A percentile compares a stretch with the other conserved stretches of the same genome.
phyloP scores from a whole-genome alignment of 1,140 invertebrate species.

The Holotrichia oblita region DNA sequence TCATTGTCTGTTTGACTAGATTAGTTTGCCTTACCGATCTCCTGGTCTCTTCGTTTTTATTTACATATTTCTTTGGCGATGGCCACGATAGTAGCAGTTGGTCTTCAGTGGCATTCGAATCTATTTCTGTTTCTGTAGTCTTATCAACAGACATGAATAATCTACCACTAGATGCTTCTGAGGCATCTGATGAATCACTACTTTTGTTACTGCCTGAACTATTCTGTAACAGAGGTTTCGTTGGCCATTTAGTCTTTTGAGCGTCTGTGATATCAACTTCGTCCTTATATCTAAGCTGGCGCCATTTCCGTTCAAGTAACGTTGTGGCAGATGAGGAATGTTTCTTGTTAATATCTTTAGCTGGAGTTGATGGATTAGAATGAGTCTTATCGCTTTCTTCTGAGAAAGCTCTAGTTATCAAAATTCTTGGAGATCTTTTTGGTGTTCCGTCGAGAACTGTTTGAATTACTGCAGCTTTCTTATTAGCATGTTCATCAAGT shows the following conservation, averaged over 20 bases:
- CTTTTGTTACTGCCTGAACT: conserved; percentile 50
- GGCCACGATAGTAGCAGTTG: conserved; percentile 65
- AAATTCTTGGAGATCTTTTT: conserved; percentile 71
- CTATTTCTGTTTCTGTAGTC: conserved; percentile 50
- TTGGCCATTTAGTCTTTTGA: conserved; percentile 39
- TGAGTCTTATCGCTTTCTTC: conserved; percentile 71
- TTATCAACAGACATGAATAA: conserved; percentile 56
- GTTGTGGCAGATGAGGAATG: conserved; percentile 67
- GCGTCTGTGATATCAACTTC: conserved; percentile 54
- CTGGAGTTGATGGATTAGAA: conserved; percentile 58
- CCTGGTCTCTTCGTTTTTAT: conserved; percentile 44
- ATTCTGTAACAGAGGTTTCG: conserved; percentile 51
- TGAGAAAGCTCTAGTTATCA: conserved; percentile 76
- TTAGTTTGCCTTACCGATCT: conserved; percentile 27
- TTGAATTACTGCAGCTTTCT: conserved; percentile 49
- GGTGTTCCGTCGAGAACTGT: conserved; percentile 60
- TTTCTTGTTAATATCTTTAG: conserved; percentile 63
- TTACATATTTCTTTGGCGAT: conserved; percentile 52
- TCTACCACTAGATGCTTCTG: conserved; percentile 60
- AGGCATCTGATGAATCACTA: conserved; percentile 62
- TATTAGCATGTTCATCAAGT: conserved; percentile 52
- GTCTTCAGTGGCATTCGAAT: conserved; percentile 61
- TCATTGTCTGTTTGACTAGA: conserved; percentile 38
- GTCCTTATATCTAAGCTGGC: conserved; percentile 56
- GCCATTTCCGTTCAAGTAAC: conserved; percentile 63